Evolutionary conservation across 1,140 invertebrate genomes (phyloP).

Genomic region (Metaphire vulgaris): DNA sequence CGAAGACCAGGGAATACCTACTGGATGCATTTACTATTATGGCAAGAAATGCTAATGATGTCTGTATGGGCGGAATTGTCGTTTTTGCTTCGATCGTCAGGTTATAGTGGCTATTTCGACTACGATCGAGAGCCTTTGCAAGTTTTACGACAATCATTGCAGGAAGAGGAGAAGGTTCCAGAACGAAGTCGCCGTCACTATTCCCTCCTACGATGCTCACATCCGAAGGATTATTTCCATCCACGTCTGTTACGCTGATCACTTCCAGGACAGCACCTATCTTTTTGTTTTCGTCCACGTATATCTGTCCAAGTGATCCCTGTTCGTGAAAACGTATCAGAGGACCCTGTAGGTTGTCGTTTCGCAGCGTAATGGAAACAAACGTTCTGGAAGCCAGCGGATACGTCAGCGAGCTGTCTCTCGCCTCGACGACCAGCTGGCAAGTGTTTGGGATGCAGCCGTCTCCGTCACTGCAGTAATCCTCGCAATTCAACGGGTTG

Average conservation of each 20-base stretch:
- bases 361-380: neutral
- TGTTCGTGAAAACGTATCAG: neutral
- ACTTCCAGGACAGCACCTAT: neutral
- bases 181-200: neutral
- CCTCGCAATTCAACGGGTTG: neutral
- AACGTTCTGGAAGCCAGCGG: neutral
- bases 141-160: neutral
- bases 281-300: neutral
- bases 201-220: neutral
- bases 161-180: neutral
- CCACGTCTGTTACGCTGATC: neutral
- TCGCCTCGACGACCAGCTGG: neutral
- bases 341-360: neutral
- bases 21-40: neutral
- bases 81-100: neutral
- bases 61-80: neutral
- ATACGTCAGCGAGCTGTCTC: neutral
- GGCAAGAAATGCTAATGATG: neutral
- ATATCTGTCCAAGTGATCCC: neutral
- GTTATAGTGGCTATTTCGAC: neutral
- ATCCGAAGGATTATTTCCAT: neutral
- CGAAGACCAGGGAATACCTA: neutral
- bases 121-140: neutral
- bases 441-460: neutral
- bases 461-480: neutral